Evolutionary conservation across 2,888 invertebrate species (phyloP), one percentile per base, ranked within the genome.

Genomic region (Lapara coniferarum): DNA sequence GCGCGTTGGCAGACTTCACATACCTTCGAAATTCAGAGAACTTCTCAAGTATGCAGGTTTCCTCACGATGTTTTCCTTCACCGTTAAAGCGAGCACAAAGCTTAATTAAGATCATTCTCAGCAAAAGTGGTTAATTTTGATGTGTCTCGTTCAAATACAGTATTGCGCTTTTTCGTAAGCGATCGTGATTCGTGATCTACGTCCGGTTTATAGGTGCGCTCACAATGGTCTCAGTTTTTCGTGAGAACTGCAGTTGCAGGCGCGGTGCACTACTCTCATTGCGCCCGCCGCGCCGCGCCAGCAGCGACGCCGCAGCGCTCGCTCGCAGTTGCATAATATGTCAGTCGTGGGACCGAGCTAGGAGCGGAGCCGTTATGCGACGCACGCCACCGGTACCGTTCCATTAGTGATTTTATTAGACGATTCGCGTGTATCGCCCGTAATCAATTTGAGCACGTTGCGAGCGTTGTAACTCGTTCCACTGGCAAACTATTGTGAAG

Each of bases 391-490:
- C 84, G 81, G 87, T 93, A 92, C 93, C 93, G 93, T 93, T 92
- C 89, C 84, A 90, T 90, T 91, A 89, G 87, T 85, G 90, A 93
- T 92, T 92, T 92, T 92, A 92, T 93, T 90, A 92, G 89, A 91
- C 88, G 87, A 90, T 88, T 91, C 90, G 88, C 91, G 88, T 92
- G 90, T 91, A 90, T 89, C 84, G 87, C 84, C 81, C 84, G 87
- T 89, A 90, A 93, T 92, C 91, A 90, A 92, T 93, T 92, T 88
- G 56, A 70, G 73, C 77, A 78, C 78, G 77, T 83, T 84, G 85
- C 85, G 78, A 79, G 82, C 88, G 85, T 79, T 87, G 85, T 83
- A 85, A 80, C 84, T 85, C 85, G 89, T 85, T 86, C 88, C 84
- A 89, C 88, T 90, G 89, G 82, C 82, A 84, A 82, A 84, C 81